These are phyloP conservation scores for Chymomyza costata DNA, from an alignment of 1,140 invertebrate genomes.

Conservation along the genomic window DNA sequence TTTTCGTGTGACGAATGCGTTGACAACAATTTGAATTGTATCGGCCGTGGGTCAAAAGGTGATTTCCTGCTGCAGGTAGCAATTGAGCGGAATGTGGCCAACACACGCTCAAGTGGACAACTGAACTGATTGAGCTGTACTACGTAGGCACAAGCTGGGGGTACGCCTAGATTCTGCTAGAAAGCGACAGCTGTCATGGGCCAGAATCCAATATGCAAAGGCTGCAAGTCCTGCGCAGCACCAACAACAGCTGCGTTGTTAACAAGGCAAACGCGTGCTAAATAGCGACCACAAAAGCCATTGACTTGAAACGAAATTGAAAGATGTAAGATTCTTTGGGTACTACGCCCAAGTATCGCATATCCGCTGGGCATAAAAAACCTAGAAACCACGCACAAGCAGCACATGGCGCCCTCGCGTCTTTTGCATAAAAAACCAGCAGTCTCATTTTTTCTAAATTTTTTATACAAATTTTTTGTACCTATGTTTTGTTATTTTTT, in stretches of 20 bases:
- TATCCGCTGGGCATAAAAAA: slow-evolving; percentile 70
- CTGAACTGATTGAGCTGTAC: slow-evolving; percentile 44
- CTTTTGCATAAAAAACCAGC: slow-evolving; percentile 57
- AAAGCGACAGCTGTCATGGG: background rate
- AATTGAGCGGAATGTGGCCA: slow-evolving; percentile 22
- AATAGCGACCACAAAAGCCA: slow-evolving; percentile 66
- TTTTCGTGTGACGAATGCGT: slow-evolving; percentile 69
- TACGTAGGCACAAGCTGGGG: slow-evolving; percentile 4
- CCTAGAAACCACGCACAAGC: slow-evolving; percentile 50
- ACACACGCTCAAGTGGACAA: slow-evolving; percentile 60
- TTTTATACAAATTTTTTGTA: slow-evolving; percentile 49
- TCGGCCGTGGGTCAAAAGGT: slow-evolving; percentile 24
- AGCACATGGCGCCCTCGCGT: slow-evolving; percentile 63
- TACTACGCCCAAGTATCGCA: slow-evolving; percentile 60
- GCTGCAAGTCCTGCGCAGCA: slow-evolving; percentile 29
- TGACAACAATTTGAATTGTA: slow-evolving; percentile 52
- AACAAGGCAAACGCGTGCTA: slow-evolving; percentile 55
- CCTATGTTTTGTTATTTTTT: slow-evolving; percentile 57
- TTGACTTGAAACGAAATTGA: slow-evolving; percentile 48
- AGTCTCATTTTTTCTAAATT: slow-evolving; percentile 45
- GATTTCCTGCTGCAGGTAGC: slow-evolving; percentile 28
- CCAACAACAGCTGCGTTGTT: slow-evolving; percentile 52
- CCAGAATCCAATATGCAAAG: slow-evolving; percentile 16
- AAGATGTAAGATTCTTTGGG: slow-evolving; percentile 36
- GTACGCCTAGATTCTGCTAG: background rate